Evolutionary conservation across 1,140 invertebrate species (phyloP).

Genomic region (Trachelipus rathkii): DNA sequence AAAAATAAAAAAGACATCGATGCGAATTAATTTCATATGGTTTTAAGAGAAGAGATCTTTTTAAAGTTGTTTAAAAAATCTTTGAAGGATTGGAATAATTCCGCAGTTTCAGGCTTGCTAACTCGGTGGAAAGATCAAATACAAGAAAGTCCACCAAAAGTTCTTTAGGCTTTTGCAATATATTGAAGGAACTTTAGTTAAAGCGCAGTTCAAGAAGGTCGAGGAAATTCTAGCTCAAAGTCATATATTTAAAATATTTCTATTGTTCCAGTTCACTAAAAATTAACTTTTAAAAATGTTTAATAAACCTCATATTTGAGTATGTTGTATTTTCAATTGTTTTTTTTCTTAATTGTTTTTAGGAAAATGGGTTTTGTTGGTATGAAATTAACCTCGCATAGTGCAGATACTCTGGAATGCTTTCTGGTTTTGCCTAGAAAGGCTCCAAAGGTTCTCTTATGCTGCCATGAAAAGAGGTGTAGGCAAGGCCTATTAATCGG

Average conservation of each 20-base stretch:
- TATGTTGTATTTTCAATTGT: no score
- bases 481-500: conserved; percentile 67
- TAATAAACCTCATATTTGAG: no score
- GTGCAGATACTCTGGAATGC: conserved; percentile 92
- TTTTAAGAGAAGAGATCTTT: not conserved
- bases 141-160: conserved; percentile 60
- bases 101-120: conserved; percentile 62
- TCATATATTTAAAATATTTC: no score
- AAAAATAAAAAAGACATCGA: not conserved
- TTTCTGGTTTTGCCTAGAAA: conserved; percentile 86
- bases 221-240: conserved; percentile 17
- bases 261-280: no score
- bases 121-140: conserved; percentile 63
- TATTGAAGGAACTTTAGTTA: conserved; percentile 86
- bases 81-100: conserved; percentile 61
- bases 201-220: conserved; percentile 79
- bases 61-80: conserved; percentile 33
- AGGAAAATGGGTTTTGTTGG: conserved; percentile 88
- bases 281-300: no score
- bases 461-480: conserved; percentile 82
- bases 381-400: conserved; percentile 97
- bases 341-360: not conserved
- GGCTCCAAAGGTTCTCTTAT: conserved; percentile 70
- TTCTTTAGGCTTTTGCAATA: conserved; percentile 83
- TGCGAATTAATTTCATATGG: conserved; percentile 8